These are phyloP conservation scores for Cryptotermes secundus DNA, from an alignment of 1,140 invertebrate species.

Conservation along the genomic window DNA sequence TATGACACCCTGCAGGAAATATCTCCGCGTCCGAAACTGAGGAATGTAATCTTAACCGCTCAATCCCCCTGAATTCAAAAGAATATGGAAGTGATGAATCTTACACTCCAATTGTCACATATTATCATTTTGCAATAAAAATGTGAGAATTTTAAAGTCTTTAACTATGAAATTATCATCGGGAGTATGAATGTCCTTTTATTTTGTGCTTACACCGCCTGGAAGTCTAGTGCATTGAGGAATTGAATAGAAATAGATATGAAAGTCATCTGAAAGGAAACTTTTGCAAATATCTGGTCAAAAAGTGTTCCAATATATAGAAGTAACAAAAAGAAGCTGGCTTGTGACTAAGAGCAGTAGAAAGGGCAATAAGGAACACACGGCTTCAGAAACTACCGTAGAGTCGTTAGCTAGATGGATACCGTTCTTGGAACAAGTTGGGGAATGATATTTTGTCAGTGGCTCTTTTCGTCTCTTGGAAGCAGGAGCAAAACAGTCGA, in stretches of 20 bases:
- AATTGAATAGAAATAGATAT: neutral
- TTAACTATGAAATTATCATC: neutral
- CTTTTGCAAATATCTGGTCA: conserved; percentile 9
- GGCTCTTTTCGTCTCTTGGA: neutral
- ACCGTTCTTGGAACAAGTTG: neutral
- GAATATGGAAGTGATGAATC: no score
- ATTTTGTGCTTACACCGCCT: neutral
- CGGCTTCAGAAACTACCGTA: neutral
- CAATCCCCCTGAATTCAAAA: no score
- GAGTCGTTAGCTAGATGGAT: neutral
- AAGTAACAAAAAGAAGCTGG: neutral
- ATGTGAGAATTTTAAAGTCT: neutral
- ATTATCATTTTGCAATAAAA: neutral
- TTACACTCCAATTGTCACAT: no score
- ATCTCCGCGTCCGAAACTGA: no score
- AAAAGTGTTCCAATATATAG: neutral
- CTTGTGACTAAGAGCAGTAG: neutral
- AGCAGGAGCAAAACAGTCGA: neutral
- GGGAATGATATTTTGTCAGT: neutral
- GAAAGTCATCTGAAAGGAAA: neutral
- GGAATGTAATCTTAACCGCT: no score
- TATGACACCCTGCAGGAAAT: no score
- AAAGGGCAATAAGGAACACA: neutral
- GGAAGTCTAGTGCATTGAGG: neutral
- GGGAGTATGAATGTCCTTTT: neutral